phyloP scores from a whole-genome alignment of 1,140 invertebrate species.

The Dinoponera quadriceps region DNA sequence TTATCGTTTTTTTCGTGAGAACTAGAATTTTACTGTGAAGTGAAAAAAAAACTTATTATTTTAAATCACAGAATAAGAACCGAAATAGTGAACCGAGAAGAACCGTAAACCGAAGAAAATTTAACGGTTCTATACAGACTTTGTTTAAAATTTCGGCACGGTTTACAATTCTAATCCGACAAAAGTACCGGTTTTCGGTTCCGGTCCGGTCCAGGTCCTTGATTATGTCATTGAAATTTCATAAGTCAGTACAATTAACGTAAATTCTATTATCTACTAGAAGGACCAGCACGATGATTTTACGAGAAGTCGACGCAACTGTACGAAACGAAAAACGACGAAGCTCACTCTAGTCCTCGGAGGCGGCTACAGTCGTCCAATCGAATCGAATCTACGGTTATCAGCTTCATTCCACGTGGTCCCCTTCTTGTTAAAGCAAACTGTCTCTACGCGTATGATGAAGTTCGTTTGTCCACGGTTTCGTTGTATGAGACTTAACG shows the following conservation, averaged over 20 bases:
- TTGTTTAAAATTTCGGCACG: too few species aligned
- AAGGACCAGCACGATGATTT: background rate
- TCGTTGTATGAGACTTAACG: slow-evolving; percentile 68
- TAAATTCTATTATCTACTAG: background rate
- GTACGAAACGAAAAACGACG: slow-evolving; percentile 7
- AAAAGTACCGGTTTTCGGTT: too few species aligned
- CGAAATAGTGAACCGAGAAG: too few species aligned
- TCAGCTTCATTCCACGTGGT: slow-evolving; percentile 66
- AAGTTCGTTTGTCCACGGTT: slow-evolving; percentile 47
- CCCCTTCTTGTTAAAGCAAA: slow-evolving; percentile 61
- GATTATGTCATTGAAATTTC: background rate
- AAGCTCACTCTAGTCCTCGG: background rate
- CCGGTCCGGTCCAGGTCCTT: too few species aligned
- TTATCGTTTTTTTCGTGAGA: too few species aligned
- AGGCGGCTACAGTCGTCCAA: slow-evolving; percentile 28
- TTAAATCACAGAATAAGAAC: too few species aligned
- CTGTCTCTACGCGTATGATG: background rate
- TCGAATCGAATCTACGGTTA: slow-evolving; percentile 22
- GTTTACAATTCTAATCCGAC: too few species aligned
- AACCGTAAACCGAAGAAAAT: too few species aligned
- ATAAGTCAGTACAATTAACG: background rate
- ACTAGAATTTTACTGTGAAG: too few species aligned
- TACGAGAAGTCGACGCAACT: background rate
- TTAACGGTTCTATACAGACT: too few species aligned
- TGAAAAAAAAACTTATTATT: too few species aligned